These are phyloP conservation scores for Dolomedes plantarius DNA, from an alignment of 2,888 invertebrate species.

Conservation along the genomic window DNA sequence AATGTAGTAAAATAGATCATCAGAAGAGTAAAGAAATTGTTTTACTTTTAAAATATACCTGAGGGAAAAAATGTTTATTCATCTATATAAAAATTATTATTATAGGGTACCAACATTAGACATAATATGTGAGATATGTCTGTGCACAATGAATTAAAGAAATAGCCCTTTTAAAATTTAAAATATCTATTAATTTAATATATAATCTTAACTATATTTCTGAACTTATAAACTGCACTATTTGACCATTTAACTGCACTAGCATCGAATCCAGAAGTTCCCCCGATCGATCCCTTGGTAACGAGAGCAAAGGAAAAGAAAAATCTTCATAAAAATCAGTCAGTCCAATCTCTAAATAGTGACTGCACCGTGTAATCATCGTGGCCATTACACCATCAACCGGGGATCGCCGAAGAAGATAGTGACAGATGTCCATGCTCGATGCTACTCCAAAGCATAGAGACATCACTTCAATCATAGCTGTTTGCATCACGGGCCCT, in stretches of 20 bases:
- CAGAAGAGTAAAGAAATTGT: no score
- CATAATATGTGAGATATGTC: no score
- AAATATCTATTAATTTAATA: no score
- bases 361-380: neutral
- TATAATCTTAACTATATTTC: no score
- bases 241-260: neutral
- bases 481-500: conserved; percentile 11
- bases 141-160: no score
- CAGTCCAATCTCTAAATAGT: neutral
- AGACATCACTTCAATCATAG: conserved; percentile 67
- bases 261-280: neutral
- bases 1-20: no score
- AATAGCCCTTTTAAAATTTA: no score
- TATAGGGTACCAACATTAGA: no score
- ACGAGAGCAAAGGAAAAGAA: neutral
- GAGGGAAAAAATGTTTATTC: no score
- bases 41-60: no score
- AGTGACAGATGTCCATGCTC: conserved; percentile 57
- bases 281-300: neutral
- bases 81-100: no score
- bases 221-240: no score
- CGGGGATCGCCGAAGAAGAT: neutral
- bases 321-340: neutral
- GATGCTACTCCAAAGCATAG: conserved; percentile 31
- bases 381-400: conserved; percentile 4